These are phyloP conservation scores for Phrynocephalus forsythii DNA, from an alignment of 2,797 vertebrate species.

Conservation along the genomic window DNA sequence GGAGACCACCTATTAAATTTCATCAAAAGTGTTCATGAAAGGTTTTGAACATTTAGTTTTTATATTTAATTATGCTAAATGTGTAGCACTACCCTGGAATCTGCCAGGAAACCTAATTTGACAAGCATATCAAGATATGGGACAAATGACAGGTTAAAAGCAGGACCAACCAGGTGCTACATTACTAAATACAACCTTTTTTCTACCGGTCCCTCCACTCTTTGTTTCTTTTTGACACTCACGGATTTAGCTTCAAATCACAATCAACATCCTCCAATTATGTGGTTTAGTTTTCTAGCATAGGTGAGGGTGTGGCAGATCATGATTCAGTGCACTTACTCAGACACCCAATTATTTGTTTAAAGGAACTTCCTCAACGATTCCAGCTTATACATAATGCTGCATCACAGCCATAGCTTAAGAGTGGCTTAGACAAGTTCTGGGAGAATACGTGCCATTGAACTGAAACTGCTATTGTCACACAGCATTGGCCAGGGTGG, in stretches of 20 bases:
- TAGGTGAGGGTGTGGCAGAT: conserved; percentile 6
- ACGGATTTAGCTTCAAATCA: conserved; percentile 11
- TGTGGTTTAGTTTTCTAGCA: not conserved
- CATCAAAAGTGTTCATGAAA: too few relatives aligned
- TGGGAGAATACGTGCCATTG: not conserved
- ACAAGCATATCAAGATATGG: not conserved
- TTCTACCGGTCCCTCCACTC: not conserved
- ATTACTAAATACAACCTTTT: conserved; percentile 7
- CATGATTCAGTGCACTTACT: not conserved
- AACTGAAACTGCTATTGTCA: not conserved
- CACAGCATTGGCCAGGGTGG: not conserved
- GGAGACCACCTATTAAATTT: too few relatives aligned
- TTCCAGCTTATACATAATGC: not conserved
- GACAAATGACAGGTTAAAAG: not conserved
- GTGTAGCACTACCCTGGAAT: not conserved
- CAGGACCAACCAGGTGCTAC: not conserved
- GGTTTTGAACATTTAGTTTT: too few relatives aligned
- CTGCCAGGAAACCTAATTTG: not conserved
- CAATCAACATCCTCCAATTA: not conserved
- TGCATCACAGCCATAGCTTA: not conserved
- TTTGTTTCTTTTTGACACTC: conserved; percentile 10
- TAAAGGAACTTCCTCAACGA: not conserved
- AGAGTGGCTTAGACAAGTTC: not conserved
- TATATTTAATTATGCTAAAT: not conserved
- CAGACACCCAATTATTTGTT: not conserved